These are phyloP conservation scores for Manis pentadactyla DNA, from an alignment of 2,797 vertebrate genomes.

Conservation along the genomic window DNA sequence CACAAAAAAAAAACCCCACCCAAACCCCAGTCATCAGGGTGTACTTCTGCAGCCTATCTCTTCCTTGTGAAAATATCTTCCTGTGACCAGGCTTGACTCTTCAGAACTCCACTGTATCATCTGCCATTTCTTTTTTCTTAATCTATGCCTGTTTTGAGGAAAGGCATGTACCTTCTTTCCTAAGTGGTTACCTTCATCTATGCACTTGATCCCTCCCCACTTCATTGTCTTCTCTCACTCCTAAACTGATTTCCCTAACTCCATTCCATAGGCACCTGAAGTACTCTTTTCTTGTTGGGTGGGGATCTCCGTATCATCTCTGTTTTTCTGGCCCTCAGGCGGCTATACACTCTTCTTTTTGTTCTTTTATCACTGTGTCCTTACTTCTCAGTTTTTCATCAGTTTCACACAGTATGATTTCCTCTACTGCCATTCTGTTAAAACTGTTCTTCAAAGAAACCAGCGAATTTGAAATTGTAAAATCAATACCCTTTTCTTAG, in stretches of 20 bases:
- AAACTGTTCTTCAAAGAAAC: constrained; percentile 7
- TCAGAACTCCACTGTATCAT: not conserved
- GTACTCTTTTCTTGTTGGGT: not conserved
- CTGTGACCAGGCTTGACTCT: not conserved
- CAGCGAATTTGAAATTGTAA: constrained; percentile 58
- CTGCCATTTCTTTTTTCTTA: not conserved
- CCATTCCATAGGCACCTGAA: not conserved
- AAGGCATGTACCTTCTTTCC: not conserved
- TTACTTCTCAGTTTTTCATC: constrained; percentile 30
- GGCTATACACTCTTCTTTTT: not conserved
- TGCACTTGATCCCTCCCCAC: too few relatives aligned
- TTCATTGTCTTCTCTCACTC: not conserved
- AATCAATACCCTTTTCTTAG: constrained; percentile 44
- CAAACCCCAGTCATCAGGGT: not conserved
- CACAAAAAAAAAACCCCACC: too few relatives aligned
- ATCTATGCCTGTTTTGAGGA: not conserved
- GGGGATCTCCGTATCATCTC: not conserved
- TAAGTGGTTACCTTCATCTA: not conserved
- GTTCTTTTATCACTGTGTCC: not conserved
- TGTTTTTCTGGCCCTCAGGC: not conserved
- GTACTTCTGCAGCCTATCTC: not conserved
- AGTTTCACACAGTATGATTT: constrained; percentile 20
- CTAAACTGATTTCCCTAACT: not conserved
- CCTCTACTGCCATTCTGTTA: not conserved
- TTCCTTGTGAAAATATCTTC: not conserved